phyloP scores from a whole-genome alignment of 2,113 vertebrate species.

The Hippocampus abdominalis region DNA sequence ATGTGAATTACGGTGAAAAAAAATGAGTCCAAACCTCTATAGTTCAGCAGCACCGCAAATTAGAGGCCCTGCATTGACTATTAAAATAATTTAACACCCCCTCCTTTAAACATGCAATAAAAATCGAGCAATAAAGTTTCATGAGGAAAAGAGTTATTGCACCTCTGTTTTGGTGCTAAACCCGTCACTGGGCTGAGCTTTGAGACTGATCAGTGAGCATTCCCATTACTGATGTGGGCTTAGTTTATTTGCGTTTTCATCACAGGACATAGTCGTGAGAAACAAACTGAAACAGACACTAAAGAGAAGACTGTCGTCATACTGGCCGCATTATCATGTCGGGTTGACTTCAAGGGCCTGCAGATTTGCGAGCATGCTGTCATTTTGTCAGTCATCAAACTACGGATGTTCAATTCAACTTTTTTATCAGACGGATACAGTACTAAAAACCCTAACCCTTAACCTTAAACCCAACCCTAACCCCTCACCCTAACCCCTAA shows the following conservation, averaged over 20 bases:
- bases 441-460: too few relatives aligned
- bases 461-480: too few relatives aligned
- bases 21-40: background rate
- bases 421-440: too few relatives aligned
- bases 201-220: conserved; percentile 3
- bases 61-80: conserved; percentile 4
- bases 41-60: conserved; percentile 1
- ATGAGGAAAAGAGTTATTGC: conserved; percentile 9
- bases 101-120: conserved; percentile 10
- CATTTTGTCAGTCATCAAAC: background rate
- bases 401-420: too few relatives aligned
- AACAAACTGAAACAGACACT: background rate
- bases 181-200: background rate
- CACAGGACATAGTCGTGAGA: background rate
- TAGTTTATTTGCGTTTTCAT: conserved; percentile 3
- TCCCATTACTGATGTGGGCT: background rate
- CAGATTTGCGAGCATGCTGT: too few relatives aligned
- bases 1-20: background rate
- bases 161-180: conserved; percentile 3
- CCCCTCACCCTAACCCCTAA: too few relatives aligned
- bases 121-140: conserved; percentile 10
- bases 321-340: too few relatives aligned
- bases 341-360: too few relatives aligned
- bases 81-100: conserved; percentile 11
- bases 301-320: background rate